Conservation (phyloP, 2,113 vertebrate genomes). For the Rhineura floridana region DNA sequence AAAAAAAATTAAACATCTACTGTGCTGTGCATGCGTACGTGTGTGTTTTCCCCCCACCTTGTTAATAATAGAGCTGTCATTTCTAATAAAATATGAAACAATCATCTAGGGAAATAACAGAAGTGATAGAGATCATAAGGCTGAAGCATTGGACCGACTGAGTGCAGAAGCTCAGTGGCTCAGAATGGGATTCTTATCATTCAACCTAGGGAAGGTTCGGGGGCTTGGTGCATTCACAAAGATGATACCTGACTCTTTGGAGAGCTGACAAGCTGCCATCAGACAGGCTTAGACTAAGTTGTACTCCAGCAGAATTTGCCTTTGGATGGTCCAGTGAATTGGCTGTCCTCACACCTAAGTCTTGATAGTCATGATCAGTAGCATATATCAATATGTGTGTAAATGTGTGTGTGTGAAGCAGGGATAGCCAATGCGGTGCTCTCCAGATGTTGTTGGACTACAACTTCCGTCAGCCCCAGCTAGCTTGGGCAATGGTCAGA, state of each 20-base stretch:
- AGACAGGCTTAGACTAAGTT: neutral
- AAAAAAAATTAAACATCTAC: slow-evolving; percentile 41
- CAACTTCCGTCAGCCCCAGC: no score
- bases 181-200: slow-evolving; percentile 58
- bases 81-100: slow-evolving; percentile 77
- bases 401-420: no score
- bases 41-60: slow-evolving; percentile 43
- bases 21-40: slow-evolving; percentile 22
- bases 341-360: neutral
- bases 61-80: slow-evolving; percentile 81
- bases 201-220: slow-evolving; percentile 12
- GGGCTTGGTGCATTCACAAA: neutral
- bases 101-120: slow-evolving; percentile 71
- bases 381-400: no score
- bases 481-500: no score
- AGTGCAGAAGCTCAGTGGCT: slow-evolving; percentile 62
- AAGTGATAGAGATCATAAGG: slow-evolving; percentile 58
- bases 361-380: neutral
- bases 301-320: neutral
- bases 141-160: slow-evolving; percentile 53
- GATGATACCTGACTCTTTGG: neutral
- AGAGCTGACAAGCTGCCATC: neutral
- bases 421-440: no score
- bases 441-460: no score
- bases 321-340: neutral